Conservation (phyloP, 2,113 vertebrate species). For the Cheilinus undulatus region DNA sequence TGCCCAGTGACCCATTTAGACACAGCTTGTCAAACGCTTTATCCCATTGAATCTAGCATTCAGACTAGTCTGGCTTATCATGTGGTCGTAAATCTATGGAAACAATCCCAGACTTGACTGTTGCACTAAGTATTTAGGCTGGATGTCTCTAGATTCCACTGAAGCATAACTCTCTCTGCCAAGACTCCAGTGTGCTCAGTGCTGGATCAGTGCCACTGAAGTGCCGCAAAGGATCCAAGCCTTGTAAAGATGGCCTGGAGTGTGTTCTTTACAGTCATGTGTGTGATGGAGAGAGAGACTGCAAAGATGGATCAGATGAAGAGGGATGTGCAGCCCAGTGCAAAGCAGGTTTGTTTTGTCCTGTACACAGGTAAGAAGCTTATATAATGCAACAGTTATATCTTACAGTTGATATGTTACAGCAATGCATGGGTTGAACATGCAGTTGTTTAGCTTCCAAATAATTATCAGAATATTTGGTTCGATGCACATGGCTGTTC, state of each 20-base stretch:
- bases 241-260: slow-evolving; percentile 79
- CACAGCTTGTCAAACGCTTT: too few species aligned
- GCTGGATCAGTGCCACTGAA: slow-evolving; percentile 31
- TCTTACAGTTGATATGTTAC: too few species aligned
- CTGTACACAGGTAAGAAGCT: not conserved
- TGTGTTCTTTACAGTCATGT: slow-evolving; percentile 83
- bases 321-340: slow-evolving; percentile 55
- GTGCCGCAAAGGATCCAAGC: slow-evolving; percentile 69
- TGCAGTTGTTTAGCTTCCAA: too few species aligned
- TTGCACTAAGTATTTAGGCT: not conserved
- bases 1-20: too few species aligned
- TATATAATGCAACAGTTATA: not conserved
- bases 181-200: slow-evolving; percentile 21
- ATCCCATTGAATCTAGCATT: too few species aligned
- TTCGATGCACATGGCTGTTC: too few species aligned
- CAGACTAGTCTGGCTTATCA: not conserved
- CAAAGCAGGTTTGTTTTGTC: slow-evolving; percentile 52
- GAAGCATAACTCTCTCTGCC: not conserved
- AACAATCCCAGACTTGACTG: not conserved
- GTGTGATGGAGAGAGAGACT: slow-evolving; percentile 88
- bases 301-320: slow-evolving; percentile 87
- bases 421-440: too few species aligned
- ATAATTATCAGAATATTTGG: too few species aligned
- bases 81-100: not conserved
- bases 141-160: not conserved